Evolutionary conservation across 2,797 vertebrate species (phyloP).

Genomic region (Furcifer pardalis): DNA sequence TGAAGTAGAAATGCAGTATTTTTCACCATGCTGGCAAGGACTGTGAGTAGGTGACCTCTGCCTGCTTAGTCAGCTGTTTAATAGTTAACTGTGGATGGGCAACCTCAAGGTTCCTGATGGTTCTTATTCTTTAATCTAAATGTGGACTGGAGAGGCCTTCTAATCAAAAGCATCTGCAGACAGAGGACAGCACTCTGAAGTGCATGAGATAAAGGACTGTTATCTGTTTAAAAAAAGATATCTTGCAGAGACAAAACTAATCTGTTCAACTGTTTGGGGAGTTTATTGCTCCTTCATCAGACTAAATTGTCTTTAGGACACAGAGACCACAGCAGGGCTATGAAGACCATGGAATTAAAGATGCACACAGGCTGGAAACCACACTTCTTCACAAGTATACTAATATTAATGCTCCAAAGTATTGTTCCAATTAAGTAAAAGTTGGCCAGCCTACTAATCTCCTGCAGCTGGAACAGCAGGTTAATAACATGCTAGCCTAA

Average conservation of each 20-base stretch:
- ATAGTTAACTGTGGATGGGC: background rate
- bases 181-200: background rate
- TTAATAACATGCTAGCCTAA: background rate
- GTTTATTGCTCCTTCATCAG: background rate
- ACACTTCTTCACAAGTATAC: background rate
- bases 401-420: background rate
- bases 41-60: background rate
- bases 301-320: background rate
- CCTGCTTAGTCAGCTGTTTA: background rate
- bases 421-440: constrained; percentile 15
- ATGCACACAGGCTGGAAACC: background rate
- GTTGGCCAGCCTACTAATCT: background rate
- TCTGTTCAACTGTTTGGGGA: background rate
- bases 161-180: no score
- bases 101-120: background rate
- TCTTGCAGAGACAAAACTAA: background rate
- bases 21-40: background rate
- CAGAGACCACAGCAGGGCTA: background rate
- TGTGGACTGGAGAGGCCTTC: background rate
- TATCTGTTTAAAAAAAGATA: background rate
- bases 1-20: background rate
- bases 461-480: constrained; percentile 1
- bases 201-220: background rate
- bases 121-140: background rate
- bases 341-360: background rate